Conservation (phyloP, 1,140 invertebrate species). For the Micrasema minimum region DNA sequence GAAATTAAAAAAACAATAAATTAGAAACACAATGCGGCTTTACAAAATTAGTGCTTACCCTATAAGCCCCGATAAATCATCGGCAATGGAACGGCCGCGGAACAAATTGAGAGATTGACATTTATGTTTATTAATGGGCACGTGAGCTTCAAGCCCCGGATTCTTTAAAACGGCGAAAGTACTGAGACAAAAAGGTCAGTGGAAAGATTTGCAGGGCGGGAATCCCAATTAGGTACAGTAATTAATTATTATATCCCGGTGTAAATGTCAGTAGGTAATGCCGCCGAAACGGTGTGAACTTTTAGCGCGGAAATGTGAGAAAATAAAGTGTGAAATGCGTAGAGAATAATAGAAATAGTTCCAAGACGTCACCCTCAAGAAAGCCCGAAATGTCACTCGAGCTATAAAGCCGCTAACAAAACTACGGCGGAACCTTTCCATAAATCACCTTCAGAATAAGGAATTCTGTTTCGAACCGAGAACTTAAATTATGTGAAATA, state of each 20-base stretch:
- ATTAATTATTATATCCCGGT: slow-evolving; percentile 26
- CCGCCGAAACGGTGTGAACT: slow-evolving; percentile 27
- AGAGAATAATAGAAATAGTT: slow-evolving; percentile 26
- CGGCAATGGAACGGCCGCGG: too few relatives aligned
- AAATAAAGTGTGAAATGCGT: slow-evolving; percentile 34
- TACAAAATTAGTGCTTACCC: neutral
- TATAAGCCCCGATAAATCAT: neutral
- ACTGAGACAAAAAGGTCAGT: slow-evolving; percentile 13
- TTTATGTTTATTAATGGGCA: slow-evolving; percentile 7
- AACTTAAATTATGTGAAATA: slow-evolving; percentile 14
- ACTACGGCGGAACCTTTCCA: slow-evolving; percentile 20
- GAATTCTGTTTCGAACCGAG: neutral
- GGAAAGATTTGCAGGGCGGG: slow-evolving; percentile 10
- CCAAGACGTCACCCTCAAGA: slow-evolving; percentile 31
- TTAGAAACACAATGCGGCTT: neutral
- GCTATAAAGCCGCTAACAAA: slow-evolving; percentile 29
- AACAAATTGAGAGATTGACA: slow-evolving; percentile 4
- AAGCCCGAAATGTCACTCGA: slow-evolving; percentile 19
- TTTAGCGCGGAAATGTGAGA: slow-evolving; percentile 25
- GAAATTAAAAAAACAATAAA: slow-evolving; percentile 18
- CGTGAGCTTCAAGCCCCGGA: too few relatives aligned
- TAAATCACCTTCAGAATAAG: slow-evolving; percentile 12
- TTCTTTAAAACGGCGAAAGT: too few relatives aligned
- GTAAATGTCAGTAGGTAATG: slow-evolving; percentile 30
- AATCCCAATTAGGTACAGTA: slow-evolving; percentile 27